Evolutionary conservation across 1,140 invertebrate species (phyloP), one percentile per base, ranked within the genome.

Genomic region (Parapsyche elsis): DNA sequence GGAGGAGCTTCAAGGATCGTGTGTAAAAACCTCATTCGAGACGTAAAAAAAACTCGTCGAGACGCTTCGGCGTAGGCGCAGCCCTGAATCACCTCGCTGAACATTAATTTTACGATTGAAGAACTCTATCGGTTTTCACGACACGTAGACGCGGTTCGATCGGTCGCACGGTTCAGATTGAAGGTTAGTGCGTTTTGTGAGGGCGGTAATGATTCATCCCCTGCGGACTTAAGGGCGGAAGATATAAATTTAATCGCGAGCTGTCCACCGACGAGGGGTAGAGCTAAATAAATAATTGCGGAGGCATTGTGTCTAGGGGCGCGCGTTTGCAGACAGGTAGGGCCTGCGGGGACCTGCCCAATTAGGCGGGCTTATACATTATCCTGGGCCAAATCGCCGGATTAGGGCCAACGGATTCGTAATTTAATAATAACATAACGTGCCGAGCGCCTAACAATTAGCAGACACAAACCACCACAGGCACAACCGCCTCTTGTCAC

Each of bases 341-440:
- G 61, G 38, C 71, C 79, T 53, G 44, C 45, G 30, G 79, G 76
- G 81, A 80, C 80, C 78, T 64, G 23, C 77, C 82, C 82, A 83
- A 83, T 83, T 83, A 83, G 82, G 74, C 78, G 77, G 74, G 82
- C 82, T 83, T 83, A 83, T 80, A 83, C 80, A 81, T 81, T 83
- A 83, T 83, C 82, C 82, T 70, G 70, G 82, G 82, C 76, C 76
- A 81, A 81, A 83, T 83, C 82, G 82, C 67, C 80, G 80, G 82
- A 83, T 83, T 83, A 83, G 80, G 82, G 73, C 76, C 80, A 67
- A 71, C 80, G 78, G 82, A 83, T 81, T 83, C 78, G 76, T 83
- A 83, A 83, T 83, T 83, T 83, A 83, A 83, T 83, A 83, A 83
- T 83, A 83, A 81, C 80, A 83, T 83, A 83, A 83, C 81, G 81